Percentiles rank a stretch among this genome's conserved stretches.
Conservation (phyloP, 2,113 vertebrate genomes). For the Panthera tigris region DNA sequence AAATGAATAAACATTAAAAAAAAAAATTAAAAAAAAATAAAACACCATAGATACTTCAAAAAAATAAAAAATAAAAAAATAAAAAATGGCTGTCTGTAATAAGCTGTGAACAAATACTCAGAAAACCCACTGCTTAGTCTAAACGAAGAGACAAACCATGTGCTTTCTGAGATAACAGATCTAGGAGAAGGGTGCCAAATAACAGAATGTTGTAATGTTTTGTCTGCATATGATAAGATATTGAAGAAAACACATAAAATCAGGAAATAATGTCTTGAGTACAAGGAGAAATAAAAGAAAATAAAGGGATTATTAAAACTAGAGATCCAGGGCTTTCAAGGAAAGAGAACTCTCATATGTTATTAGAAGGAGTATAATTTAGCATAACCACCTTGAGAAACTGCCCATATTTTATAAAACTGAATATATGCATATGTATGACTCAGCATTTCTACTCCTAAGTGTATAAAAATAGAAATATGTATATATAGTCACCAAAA, state of each 20-base stretch:
- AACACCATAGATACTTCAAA: too few species aligned
- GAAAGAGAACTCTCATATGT: not conserved
- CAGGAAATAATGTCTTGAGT: not conserved
- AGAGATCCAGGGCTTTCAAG: not conserved
- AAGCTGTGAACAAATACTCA: not conserved
- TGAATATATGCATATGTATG: not conserved
- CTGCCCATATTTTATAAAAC: not conserved
- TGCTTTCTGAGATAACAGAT: not conserved
- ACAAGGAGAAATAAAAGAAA: not conserved
- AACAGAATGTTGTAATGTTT: not conserved
- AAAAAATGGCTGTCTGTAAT: not conserved
- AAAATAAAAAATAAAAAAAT: too few species aligned
- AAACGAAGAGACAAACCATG: not conserved
- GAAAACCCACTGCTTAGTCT: not conserved
- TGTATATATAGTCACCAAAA: not conserved
- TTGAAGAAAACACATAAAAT: constrained; percentile 16
- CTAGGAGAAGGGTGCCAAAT: not conserved
- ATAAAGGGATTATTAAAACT: not conserved
- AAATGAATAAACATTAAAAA: too few species aligned
- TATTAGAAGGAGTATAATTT: not conserved
- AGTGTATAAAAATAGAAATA: not conserved
- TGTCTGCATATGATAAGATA: not conserved
- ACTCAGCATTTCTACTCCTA: not conserved
- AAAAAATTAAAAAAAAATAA: too few species aligned
- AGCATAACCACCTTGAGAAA: not conserved